Evolutionary conservation across 2,797 vertebrate genomes (phyloP), one percentile per base, ranked within the genome.

Genomic region (Ambastaia sidthimunki): DNA sequence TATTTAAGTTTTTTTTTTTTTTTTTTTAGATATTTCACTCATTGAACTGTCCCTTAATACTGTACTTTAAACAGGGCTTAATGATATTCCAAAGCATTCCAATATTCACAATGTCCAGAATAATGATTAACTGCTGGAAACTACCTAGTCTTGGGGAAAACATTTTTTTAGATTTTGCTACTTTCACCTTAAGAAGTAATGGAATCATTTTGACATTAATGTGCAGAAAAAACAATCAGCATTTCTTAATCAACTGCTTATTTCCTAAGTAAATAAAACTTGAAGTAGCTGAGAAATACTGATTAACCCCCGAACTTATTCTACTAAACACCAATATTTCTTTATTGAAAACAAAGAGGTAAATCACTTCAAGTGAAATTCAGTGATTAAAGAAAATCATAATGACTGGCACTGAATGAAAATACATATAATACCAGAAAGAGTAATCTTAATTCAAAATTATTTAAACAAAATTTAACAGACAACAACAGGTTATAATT

Each of bases 341-440:
- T n/a, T 21, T 50, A 62, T 3, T 23, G 55, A 21, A 59, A 59
- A 62, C 23, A 63, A n/a, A 37, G 9, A 59, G 12, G 50, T 71
- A 37, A 63, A 41, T 71, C 48, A 54, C n/a, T 47, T 78, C 57
- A 52, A 71, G 47, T 25, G 28, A 63, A 71, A 71, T 54, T 69
- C 47, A 63, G 47, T 65, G 47, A 71, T 71, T 18, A 62, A 65
- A 62, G 9, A 21, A 70, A 78, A 62, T 25, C 21, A 28, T 23
- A 59, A 69, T 11, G 3, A 66, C 19, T 48, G 28, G 31, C 62
- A 37, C 12, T 31, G 18, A 23, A 48, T 19, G 21, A 7, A 28
- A n/a, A 41, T 13, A 44, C 50, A 57, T 37, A 37, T 31, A 48
- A 48, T 60, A 23, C 65, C 25, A 48, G 18, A 16, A 52, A 70